These are phyloP conservation scores for Drosophila yakuba DNA, from an alignment of 1,140 invertebrate genomes.

Conservation along the genomic window DNA sequence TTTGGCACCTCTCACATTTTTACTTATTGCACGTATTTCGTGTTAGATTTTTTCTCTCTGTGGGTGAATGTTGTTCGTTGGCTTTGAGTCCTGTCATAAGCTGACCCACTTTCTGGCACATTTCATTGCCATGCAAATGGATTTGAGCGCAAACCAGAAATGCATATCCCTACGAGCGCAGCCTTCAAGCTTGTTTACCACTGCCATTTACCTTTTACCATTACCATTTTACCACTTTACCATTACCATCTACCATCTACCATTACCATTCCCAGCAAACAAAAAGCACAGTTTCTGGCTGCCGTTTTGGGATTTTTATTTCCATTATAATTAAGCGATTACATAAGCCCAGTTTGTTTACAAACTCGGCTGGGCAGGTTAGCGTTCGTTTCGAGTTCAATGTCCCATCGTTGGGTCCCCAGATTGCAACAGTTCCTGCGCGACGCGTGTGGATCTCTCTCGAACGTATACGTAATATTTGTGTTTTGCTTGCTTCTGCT, in stretches of 20 bases:
- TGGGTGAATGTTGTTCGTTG: constrained; percentile 13
- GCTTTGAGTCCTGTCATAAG: constrained; percentile 48
- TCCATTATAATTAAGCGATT: constrained; percentile 80
- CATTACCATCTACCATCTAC: constrained; percentile 15
- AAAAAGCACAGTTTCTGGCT: constrained; percentile 16
- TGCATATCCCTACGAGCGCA: constrained; percentile 26
- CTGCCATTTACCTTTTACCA: neutral
- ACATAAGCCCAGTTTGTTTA: constrained; percentile 77
- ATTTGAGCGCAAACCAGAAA: constrained; percentile 24
- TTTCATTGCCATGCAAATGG: constrained; percentile 51
- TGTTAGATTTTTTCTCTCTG: constrained; percentile 4
- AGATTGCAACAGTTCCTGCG: constrained; percentile 76
- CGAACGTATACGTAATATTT: constrained; percentile 52
- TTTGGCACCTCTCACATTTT: neutral
- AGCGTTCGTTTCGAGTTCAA: constrained; percentile 77
- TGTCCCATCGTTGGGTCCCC: constrained; percentile 58
- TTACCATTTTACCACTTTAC: constrained; percentile 2
- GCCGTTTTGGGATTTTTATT: constrained; percentile 72
- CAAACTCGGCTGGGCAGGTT: constrained; percentile 63
- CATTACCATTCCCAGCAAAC: constrained; percentile 10
- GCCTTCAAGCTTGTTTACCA: constrained; percentile 30
- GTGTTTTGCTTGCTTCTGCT: neutral
- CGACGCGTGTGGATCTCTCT: constrained; percentile 72
- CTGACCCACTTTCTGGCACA: constrained; percentile 39
- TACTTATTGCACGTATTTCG: neutral